Evolutionary conservation across 2,888 invertebrate species (phyloP), one percentile per base, ranked within the genome.

Genomic region (Polyommatus iphigenia): DNA sequence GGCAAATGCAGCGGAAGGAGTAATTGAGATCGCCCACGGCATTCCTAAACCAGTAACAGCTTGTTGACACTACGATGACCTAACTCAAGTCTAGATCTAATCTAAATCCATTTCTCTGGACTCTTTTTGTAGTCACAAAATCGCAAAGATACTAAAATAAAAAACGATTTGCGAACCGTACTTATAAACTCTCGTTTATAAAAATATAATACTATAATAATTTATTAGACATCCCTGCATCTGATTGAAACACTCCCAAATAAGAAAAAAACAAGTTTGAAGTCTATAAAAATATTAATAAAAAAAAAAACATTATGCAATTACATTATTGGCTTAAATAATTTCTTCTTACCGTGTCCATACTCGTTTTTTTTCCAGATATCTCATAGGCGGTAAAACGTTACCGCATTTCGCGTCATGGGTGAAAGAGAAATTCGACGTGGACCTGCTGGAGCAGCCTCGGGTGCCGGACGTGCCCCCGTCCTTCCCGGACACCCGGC

Each of bases 321-420:
- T 36, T 36, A 36, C 8, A 36, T 36, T 36, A 36, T 36, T 36
- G 36, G 36, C 36, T 7, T 36, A 6, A 36, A 36, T 36, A 36
- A 36, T 6, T 36, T 36, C 1, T 36, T 36, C 36, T 36, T 36
- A 41, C 41, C 32, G 4, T 32, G 5, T 32, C 3, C 2, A 10
- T 46, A 46, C 10, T 46, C 10, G 10, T 46, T 46, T 59, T 6
- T 36, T 46, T n/a, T 88, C 87, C 87, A 97, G 98, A 87, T 98
- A 98, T 90, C 95, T 97, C 3, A 96, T 98, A 79, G 96, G 96
- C 6, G 96, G 96, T 57, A 92, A 96, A 77, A 90, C 94, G 0
- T 90, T 99, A 81, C 98, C 98, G 0, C 95, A 96, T 83, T 96
- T 99, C 80, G 95, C 96, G 18, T 94, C 96, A 81, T 99, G 98